Base-by-base conservation (phyloP, 2,113 vertebrate species). In the Nibea albiflora region DNA sequence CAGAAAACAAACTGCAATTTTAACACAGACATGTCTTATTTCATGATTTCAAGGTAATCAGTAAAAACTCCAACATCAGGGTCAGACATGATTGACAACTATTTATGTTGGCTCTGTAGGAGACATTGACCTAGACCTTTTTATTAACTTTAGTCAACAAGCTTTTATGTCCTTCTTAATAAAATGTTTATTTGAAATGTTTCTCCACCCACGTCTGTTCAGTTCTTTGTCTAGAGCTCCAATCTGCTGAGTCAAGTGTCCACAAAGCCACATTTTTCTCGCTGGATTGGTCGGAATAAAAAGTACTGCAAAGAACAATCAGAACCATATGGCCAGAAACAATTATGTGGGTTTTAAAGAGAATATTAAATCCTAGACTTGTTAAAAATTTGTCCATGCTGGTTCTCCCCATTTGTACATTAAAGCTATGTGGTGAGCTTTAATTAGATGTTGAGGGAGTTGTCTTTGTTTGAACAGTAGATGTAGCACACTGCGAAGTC, bases 1-100 rank as follows among this genome's bases (percentile, higher is more conserved):
- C 86, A 65, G 76, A 94, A 92, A 94, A 94, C 92, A 93, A 92
- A 91, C 89, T 70, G 63, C 76, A 86, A 54, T 89, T 92, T 90
- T 50, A 92, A 87, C 86, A 77, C 17, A 84, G 66, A 68, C 62
- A 54, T 76, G 76, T 78, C 87, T 79, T 70, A 77, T 84, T 79
- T 71, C 62, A 81, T 70, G 12, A 87, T 90, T 85, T 81, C 46
- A 61, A 81, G 77, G 62, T 17, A 83, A 87, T 85, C 62, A 72
- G 44, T 56, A 2, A 58, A 73, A 83, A 42, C n/a, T 73, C 70
- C 50, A 62, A 39, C 82, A 73, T 79, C 71, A 24, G 42, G 28
- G 22, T 63, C 24, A 26, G 35, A 60, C 65, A 46, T 4, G 16
- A 86, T 4, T 58, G 0, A 24, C 44, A 69, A 12, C 50, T 9